A percentile compares a stretch with the other conserved stretches of the same genome.
Conservation (phyloP, 1,140 invertebrate genomes). For the Heterodera carotae region DNA sequence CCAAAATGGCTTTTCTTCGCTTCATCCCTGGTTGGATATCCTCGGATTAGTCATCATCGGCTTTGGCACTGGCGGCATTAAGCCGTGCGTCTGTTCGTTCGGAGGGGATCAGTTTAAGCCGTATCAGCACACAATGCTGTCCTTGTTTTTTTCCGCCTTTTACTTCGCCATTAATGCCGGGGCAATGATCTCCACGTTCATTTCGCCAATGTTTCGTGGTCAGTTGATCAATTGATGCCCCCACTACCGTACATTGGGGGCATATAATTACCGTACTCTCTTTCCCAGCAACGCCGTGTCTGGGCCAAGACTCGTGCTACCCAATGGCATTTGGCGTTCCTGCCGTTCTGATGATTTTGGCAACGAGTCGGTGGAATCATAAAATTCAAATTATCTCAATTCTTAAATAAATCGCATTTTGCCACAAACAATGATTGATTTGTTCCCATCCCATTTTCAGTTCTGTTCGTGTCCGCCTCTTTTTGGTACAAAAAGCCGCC, state of each 20-base stretch:
- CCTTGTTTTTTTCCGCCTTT: constrained; percentile 66
- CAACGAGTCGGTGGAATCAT: constrained; percentile 73
- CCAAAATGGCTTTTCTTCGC: constrained; percentile 67
- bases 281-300: constrained; percentile 70
- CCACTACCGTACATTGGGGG: neutral
- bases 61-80: constrained; percentile 90
- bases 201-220: constrained; percentile 67
- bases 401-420: neutral
- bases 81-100: constrained; percentile 93
- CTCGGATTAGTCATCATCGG: constrained; percentile 76
- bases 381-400: constrained; percentile 4
- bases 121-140: constrained; percentile 68
- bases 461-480: constrained; percentile 75
- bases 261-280: constrained; percentile 58
- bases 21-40: constrained; percentile 51
- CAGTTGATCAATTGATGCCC: too few relatives aligned
- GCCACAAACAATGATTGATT: too few relatives aligned
- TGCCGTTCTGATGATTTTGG: constrained; percentile 79
- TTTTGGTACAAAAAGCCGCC: constrained; percentile 70
- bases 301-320: constrained; percentile 80
- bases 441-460: constrained; percentile 69
- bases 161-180: constrained; percentile 67
- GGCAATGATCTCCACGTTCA: constrained; percentile 66
- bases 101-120: constrained; percentile 71
- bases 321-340: constrained; percentile 88